phyloP scores from a whole-genome alignment of 2,797 vertebrate species.

The Cuculus canorus region DNA sequence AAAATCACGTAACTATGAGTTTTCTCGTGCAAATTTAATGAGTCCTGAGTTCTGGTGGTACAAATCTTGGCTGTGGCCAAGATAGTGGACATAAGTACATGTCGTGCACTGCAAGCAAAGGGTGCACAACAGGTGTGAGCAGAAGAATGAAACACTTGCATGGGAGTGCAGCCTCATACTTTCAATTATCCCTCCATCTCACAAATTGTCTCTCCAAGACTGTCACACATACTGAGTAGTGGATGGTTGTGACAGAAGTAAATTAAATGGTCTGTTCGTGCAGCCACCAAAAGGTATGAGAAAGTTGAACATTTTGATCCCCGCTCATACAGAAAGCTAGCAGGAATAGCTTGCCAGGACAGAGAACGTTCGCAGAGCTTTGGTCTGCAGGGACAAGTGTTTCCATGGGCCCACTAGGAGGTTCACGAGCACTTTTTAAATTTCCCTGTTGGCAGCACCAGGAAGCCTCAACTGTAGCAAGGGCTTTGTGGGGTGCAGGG shows the following conservation, averaged over 20 bases:
- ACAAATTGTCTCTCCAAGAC: neutral
- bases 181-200: neutral
- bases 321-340: neutral
- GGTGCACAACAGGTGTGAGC: neutral
- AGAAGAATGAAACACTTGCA: neutral
- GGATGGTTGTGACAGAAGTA: constrained; percentile 13
- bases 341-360: neutral
- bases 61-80: neutral
- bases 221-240: neutral
- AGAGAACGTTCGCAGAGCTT: neutral
- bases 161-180: neutral
- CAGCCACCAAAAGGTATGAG: neutral
- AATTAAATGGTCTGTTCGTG: neutral
- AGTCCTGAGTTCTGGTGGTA: neutral
- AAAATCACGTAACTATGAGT: neutral
- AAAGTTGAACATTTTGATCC: neutral
- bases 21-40: neutral
- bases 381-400: neutral
- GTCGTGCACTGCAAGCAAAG: neutral
- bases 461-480: neutral
- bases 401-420: neutral
- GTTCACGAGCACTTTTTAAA: neutral
- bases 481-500: neutral
- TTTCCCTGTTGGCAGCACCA: neutral
- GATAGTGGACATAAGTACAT: neutral